Evolutionary conservation across 2,797 vertebrate genomes (phyloP), one percentile per base, ranked within the genome.

Genomic region (Gymnoscopelus braueri): DNA sequence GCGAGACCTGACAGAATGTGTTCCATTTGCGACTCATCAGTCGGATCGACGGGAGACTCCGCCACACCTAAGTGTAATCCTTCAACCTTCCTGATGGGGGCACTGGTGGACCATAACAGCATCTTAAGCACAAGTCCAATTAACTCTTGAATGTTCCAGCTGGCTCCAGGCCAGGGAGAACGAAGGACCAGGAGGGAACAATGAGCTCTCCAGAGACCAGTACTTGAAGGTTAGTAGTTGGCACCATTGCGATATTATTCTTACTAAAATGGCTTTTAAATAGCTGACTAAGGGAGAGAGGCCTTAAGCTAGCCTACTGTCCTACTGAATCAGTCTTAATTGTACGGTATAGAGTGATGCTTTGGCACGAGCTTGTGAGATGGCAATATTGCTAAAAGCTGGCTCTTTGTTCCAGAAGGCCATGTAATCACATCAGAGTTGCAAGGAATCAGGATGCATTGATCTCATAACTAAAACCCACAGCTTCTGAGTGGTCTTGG

Each of bases 301-400:
- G 77, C 77, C 75, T 71, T 62, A 15, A 66, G 60, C 51, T 50
- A 54, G 69, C 60, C 50, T 68, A 24, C 65, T 63, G 59, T 57
- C 73, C 71, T 68, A 51, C 74, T 72, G 64, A 55, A 75, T 69
- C 57, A 15, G 62, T 70, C 50, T 69, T 77, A 72, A 86, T 83
- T 78, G 71, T 72, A 72, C 59, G 19, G 19, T 19, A 19, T 63
- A 75, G 26, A 72, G 54, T 68, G 72, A 80, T 76, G 67, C 72
- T 74, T 81, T 85, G 83, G 84, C 78, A 58, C 71, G 60, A 69
- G 74, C 60, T 65, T 24, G 19, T 19, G 15, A 65, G 55, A 72
- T 82, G 9, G 75, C 81, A 83, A 85, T 82, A 65, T 67, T 80
- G 67, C 75, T 87, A 79, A 82, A 88, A 84, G 72, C 71, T 60